Conservation (phyloP, 2,888 invertebrate genomes). For the Dascillus cervinus region DNA sequence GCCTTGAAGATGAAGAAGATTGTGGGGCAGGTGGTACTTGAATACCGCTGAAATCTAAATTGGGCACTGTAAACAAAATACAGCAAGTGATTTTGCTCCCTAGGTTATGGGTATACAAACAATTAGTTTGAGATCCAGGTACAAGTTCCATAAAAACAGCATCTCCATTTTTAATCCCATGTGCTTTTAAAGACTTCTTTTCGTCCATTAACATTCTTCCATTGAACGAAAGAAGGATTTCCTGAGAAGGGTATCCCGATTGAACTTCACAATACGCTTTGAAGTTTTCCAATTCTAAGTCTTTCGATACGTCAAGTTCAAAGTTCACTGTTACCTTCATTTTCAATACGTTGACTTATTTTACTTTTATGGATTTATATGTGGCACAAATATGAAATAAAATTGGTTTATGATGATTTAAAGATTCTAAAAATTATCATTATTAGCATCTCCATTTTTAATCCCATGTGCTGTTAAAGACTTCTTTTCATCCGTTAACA, state of each 20-base stretch:
- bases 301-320: constrained; percentile 86
- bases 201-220: constrained; percentile 79
- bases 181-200: constrained; percentile 72
- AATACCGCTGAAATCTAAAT: constrained; percentile 79
- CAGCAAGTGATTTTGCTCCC: no score
- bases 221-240: constrained; percentile 80
- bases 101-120: no score
- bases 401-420: no score
- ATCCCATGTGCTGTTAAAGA: constrained; percentile 78
- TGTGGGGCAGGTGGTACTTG: constrained; percentile 66
- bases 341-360: constrained; percentile 31
- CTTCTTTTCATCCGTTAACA: constrained; percentile 75
- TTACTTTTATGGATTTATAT: no score
- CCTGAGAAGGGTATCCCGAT: constrained; percentile 70
- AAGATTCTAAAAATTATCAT: no score
- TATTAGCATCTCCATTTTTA: constrained; percentile 80
- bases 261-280: constrained; percentile 90
- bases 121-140: not conserved
- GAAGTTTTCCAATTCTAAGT: constrained; percentile 90
- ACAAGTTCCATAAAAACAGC: constrained; percentile 68
- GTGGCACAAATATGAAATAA: no score
- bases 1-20: constrained; percentile 37
- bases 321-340: constrained; percentile 96
- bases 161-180: constrained; percentile 84
- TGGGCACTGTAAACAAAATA: constrained; percentile 36